Conservation (phyloP, 2,113 vertebrate species). For the Muscicapa adusta region DNA sequence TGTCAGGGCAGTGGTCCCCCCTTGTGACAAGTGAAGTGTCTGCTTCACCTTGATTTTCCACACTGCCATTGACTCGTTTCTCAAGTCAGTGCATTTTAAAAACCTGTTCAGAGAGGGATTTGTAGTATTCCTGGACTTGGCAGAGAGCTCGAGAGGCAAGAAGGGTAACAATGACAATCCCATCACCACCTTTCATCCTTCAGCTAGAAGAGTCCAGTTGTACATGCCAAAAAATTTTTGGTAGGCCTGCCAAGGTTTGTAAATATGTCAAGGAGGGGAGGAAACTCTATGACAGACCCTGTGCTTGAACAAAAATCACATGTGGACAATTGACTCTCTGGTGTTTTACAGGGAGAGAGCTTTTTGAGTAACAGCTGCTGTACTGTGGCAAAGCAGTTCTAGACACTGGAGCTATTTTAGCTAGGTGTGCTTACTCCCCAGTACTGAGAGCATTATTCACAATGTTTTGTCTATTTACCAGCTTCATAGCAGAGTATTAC, state of each 20-base stretch:
- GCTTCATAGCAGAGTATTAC: not conserved
- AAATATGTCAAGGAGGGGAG: slow-evolving; percentile 10
- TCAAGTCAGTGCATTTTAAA: not conserved
- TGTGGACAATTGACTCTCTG: not conserved
- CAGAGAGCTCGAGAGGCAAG: not conserved
- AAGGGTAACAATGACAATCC: not conserved
- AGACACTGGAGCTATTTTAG: not conserved
- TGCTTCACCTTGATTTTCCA: not conserved
- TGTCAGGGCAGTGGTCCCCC: not conserved
- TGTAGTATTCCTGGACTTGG: not conserved
- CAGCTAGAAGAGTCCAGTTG: not conserved
- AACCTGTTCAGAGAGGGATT: not conserved
- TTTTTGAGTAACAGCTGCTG: not conserved
- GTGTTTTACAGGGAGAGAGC: not conserved
- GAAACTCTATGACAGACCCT: not conserved
- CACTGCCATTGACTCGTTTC: not conserved
- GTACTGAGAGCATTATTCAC: not conserved
- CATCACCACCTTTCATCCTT: not conserved
- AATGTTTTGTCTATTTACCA: not conserved
- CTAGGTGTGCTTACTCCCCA: not conserved
- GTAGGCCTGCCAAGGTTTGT: slow-evolving; percentile 8
- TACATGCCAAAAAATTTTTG: not conserved
- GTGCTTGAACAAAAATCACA: not conserved
- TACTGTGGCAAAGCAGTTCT: not conserved
- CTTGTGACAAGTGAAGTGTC: not conserved